phyloP scores from a whole-genome alignment of 2,888 invertebrate species.

The Melinopterus prodromus region DNA sequence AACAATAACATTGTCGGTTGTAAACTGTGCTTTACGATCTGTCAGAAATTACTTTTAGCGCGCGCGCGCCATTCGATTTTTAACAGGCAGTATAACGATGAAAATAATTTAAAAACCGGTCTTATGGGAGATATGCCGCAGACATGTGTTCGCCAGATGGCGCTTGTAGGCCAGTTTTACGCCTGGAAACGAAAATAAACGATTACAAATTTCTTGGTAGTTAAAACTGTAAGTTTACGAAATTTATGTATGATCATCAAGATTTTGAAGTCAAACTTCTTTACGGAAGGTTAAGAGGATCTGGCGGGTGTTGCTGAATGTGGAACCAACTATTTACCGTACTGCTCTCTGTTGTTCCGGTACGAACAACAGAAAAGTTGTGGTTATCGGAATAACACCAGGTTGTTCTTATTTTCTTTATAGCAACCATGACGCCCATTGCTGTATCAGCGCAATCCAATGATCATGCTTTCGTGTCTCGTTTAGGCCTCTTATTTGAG shows the following conservation, averaged over 20 bases:
- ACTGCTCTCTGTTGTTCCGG: too few species aligned
- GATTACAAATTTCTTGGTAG: neutral
- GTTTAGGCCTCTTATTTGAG: too few species aligned
- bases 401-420: too few species aligned
- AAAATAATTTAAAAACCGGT: neutral
- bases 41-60: conserved; percentile 4
- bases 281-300: too few species aligned
- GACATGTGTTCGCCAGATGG: neutral
- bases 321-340: too few species aligned
- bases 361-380: too few species aligned
- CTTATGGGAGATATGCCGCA: neutral
- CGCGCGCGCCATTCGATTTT: neutral
- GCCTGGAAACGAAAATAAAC: neutral
- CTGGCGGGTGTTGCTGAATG: too few species aligned
- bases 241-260: neutral
- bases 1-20: conserved; percentile 4
- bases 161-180: neutral
- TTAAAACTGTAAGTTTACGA: neutral
- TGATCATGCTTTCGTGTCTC: too few species aligned
- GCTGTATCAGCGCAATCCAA: too few species aligned
- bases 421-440: too few species aligned
- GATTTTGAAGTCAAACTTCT: neutral
- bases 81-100: neutral
- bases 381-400: too few species aligned
- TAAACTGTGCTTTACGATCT: neutral